Conservation (phyloP, 2,797 vertebrate genomes). For the Oreortyx pictus region DNA sequence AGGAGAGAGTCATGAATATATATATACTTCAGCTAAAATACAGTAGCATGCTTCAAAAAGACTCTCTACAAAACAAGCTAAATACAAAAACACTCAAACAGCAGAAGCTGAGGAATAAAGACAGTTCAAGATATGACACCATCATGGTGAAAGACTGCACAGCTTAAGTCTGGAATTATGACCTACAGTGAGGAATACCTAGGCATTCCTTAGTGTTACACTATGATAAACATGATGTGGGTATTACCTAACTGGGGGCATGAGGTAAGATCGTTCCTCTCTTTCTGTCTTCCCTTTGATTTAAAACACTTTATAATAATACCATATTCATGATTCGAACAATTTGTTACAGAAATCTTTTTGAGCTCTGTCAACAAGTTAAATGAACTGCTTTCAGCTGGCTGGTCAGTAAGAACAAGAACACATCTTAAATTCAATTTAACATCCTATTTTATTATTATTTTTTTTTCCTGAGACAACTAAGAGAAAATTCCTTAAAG, state of each 20-base stretch:
- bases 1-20: background rate
- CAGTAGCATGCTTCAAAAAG: slow-evolving; percentile 4
- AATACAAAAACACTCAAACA: background rate
- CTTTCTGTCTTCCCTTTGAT: background rate
- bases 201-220: background rate
- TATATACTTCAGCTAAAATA: slow-evolving; percentile 29
- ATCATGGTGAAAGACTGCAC: background rate
- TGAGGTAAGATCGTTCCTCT: background rate
- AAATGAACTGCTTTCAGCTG: background rate
- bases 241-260: background rate
- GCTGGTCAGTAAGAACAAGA: background rate
- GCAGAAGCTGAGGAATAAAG: background rate
- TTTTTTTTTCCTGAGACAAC: background rate
- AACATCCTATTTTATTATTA: background rate
- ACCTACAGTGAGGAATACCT: background rate
- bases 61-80: background rate
- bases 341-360: background rate
- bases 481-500: background rate
- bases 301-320: background rate
- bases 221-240: background rate
- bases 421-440: background rate
- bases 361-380: background rate
- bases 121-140: background rate
- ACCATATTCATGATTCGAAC: background rate
- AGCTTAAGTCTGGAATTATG: background rate